Conservation (phyloP, 2,888 invertebrate genomes). For the Stenodema calcarata region DNA sequence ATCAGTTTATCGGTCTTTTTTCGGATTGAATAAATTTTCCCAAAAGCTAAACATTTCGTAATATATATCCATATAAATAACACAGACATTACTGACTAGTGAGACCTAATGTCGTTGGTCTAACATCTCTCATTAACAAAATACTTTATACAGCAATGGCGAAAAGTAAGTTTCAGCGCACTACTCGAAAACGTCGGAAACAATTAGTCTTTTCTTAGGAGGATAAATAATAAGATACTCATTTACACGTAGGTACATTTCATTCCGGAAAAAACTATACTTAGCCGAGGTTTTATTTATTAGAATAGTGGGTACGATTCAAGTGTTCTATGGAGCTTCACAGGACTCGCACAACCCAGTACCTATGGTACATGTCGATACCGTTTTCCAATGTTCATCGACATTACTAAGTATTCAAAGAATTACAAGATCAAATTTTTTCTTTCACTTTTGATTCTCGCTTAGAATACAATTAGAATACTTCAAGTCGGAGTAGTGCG, state of each 20-base stretch:
- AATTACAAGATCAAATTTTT: background rate
- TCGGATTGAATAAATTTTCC: conserved; percentile 54
- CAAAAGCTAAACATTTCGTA: conserved; percentile 53
- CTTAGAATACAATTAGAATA: too few species aligned
- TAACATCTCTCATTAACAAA: conserved; percentile 47
- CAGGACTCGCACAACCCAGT: background rate
- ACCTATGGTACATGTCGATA: background rate
- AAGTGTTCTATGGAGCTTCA: background rate
- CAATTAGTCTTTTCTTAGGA: conserved; percentile 16
- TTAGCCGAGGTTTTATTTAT: too few species aligned
- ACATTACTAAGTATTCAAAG: background rate
- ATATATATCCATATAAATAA: conserved; percentile 54
- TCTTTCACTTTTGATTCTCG: background rate
- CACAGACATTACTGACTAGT: conserved; percentile 57
- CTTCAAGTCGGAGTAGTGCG: background rate
- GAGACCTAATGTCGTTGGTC: conserved; percentile 56
- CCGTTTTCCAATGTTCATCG: background rate
- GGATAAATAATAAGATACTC: background rate
- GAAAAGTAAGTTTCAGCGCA: conserved; percentile 20
- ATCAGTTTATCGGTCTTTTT: conserved; percentile 50
- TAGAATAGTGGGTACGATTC: too few species aligned
- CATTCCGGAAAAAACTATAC: background rate
- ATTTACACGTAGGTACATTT: background rate
- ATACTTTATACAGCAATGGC: conserved; percentile 33
- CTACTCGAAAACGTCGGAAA: conserved; percentile 9